Evolutionary conservation across 2,113 vertebrate species (phyloP).

Genomic region (Ictalurus furcatus): DNA sequence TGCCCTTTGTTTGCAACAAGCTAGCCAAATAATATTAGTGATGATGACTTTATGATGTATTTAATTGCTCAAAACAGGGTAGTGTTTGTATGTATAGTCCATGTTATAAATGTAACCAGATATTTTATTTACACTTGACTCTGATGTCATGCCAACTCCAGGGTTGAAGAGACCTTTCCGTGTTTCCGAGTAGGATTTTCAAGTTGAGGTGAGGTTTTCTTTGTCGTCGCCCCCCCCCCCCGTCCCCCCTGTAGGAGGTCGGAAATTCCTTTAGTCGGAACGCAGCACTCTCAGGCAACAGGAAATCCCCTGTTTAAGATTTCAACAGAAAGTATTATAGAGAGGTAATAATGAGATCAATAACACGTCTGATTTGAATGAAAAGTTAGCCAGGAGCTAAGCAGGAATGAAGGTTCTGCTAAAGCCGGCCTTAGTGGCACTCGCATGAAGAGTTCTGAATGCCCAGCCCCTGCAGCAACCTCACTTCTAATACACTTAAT

Average conservation of each 20-base stretch:
- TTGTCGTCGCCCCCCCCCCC: neutral
- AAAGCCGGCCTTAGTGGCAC: neutral
- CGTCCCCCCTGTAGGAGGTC: neutral
- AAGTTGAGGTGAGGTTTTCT: neutral
- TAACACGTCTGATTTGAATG: constrained; percentile 3
- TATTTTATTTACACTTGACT: neutral
- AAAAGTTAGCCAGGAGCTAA: constrained; percentile 1
- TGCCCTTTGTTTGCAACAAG: neutral
- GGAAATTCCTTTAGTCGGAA: neutral
- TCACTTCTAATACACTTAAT: neutral
- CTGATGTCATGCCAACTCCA: neutral
- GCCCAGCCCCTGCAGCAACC: neutral
- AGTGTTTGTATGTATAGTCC: too few relatives aligned
- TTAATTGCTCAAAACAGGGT: neutral
- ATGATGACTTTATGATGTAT: neutral
- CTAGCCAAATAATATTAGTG: neutral
- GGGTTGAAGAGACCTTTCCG: neutral
- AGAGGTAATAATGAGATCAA: constrained; percentile 46
- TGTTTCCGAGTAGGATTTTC: neutral
- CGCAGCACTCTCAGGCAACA: constrained; percentile 36
- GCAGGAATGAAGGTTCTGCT: neutral
- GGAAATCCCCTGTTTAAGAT: constrained; percentile 14
- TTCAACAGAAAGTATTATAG: constrained; percentile 26
- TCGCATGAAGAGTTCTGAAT: neutral
- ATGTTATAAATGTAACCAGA: neutral